Base-by-base conservation (phyloP, 1,140 invertebrate species). In the Vollenhovia emeryi region DNA sequence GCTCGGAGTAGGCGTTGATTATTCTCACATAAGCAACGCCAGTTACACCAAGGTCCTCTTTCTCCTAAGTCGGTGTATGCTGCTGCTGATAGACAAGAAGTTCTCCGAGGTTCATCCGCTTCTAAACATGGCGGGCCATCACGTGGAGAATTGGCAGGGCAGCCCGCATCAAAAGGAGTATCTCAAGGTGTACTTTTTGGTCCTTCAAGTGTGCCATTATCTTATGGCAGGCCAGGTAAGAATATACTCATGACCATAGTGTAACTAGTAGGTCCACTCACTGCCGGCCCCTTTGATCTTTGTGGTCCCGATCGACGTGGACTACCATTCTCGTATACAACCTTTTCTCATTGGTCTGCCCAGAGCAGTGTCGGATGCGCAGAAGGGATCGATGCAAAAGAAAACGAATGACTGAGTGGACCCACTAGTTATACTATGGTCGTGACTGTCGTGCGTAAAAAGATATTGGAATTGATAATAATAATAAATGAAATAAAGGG, bases 31-130 rank as follows among this genome's bases (percentile, higher is more conserved):
- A 91, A 98, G 98, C 50, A 97, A 97, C 94, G 98, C 98, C 36
- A 97, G 97, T 87, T 99, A 99, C 93, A 98, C 98, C 2, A 96
- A 98, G 95, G 97, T 99, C 48, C 95, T 99, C 75, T 99, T 99
- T 96, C 95, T 99, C 85, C 96, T 99, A 48, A 99, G 98, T 95
- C 97, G 98, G 94, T 98, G 98, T 94, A 99, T 99, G 99, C 98
- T 99, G 75, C 93, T 99, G 76, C 96, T 99, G 94, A 98, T 99
- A 92, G 98, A 98, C 89, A 98, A 98, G 90, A 98, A 99, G 93
- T 97, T 98, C 69, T 96, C 97, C 86, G 98, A 99, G 95, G 98
- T 98, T 57, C 96, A 98, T 92, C 97, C 97, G 6, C 95, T 99
- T 62, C 94, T 99, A 75, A 98, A 97, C 87, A 97, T 98, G 92